These are phyloP conservation scores for Polyodon spathula DNA, from an alignment of 2,113 vertebrate species.

Conservation along the genomic window DNA sequence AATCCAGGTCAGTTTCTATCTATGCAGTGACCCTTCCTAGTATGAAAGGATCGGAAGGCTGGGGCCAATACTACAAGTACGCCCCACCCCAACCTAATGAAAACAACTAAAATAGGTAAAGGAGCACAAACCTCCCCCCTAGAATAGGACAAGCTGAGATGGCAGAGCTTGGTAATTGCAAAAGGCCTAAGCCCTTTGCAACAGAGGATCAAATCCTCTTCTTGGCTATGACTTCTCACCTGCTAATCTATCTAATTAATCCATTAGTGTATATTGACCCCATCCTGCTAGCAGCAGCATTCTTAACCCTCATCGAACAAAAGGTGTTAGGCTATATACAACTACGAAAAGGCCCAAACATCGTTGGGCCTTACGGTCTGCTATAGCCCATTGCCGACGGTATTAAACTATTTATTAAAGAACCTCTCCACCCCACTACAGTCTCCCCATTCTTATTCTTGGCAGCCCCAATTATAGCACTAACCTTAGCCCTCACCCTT, in stretches of 20 bases:
- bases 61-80: no score
- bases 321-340: conserved; percentile 11
- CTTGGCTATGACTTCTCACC: conserved; percentile 9
- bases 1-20: no score
- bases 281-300: conserved; percentile 2
- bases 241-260: background rate
- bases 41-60: no score
- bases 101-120: no score
- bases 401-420: conserved; percentile 27
- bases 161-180: conserved; percentile 35
- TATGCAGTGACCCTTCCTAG: no score
- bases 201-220: conserved; percentile 30
- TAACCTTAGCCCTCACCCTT: conserved; percentile 9
- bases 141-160: conserved; percentile 18
- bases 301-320: conserved; percentile 7
- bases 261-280: accelerated
- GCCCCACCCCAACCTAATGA: no score
- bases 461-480: conserved; percentile 2
- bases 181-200: no score
- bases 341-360: conserved; percentile 18
- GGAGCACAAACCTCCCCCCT: no score
- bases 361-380: conserved; percentile 17
- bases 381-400: conserved; percentile 25
- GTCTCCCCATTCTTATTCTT: conserved; percentile 15
- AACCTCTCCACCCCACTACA: conserved; percentile 11